Conservation (phyloP, 1,140 invertebrate genomes). For the Drosophila watanabei region DNA sequence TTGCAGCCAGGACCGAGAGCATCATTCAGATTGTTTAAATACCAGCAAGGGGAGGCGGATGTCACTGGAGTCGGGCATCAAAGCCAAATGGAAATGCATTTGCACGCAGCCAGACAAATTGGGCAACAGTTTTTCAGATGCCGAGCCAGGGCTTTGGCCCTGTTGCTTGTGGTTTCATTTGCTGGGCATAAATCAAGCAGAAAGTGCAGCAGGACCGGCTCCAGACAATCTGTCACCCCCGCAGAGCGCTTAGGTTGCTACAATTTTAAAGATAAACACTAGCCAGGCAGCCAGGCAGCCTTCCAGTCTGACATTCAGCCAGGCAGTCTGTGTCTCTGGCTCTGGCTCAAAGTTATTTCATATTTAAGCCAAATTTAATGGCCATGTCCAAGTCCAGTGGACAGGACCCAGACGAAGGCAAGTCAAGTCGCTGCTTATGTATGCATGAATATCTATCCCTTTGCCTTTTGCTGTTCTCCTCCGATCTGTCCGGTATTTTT, state of each 20-base stretch:
- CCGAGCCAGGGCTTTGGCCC: conserved; percentile 8
- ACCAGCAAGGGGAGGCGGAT: conserved; percentile 37
- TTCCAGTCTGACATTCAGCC: conserved; percentile 3
- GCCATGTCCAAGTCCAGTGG: conserved; percentile 35
- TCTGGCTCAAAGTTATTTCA: conserved; percentile 48
- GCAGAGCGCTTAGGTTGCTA: conserved; percentile 36
- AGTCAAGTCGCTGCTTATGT: conserved; percentile 60
- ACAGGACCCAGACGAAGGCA: conserved; percentile 25
- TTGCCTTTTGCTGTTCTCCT: conserved; percentile 38
- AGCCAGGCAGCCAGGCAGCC: conserved; percentile 6
- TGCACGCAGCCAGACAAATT: conserved; percentile 56
- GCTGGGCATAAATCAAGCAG: conserved; percentile 68
- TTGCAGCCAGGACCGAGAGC: conserved; percentile 47
- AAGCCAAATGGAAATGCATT: conserved; percentile 39
- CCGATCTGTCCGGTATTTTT: background rate
- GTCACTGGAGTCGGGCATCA: conserved; percentile 6
- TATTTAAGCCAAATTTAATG: conserved; percentile 71
- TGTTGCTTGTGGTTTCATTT: conserved; percentile 63
- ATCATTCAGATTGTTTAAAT: conserved; percentile 63
- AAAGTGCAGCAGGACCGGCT: conserved; percentile 49
- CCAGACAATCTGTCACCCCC: conserved; percentile 28
- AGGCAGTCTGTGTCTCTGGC: conserved; percentile 13
- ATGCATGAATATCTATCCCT: conserved; percentile 58
- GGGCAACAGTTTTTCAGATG: conserved; percentile 60
- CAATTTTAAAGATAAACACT: conserved; percentile 76